A percentile compares a stretch with the other conserved stretches of the same genome.
These are phyloP conservation scores for Paramisgurnus dabryanus DNA, from an alignment of 2,113 vertebrate species.

Conservation along the genomic window DNA sequence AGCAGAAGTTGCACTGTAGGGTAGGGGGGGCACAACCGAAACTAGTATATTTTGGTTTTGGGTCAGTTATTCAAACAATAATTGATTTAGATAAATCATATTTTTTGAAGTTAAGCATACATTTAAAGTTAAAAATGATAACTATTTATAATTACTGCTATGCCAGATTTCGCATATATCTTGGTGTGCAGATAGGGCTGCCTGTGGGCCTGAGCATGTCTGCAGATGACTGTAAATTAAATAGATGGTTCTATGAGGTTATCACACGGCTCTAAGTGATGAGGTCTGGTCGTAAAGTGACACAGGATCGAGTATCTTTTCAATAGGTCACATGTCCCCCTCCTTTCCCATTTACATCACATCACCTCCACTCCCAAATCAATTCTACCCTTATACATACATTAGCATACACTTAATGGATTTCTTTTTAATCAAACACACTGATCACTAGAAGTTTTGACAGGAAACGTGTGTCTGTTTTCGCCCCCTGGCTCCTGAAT, in stretches of 20 bases:
- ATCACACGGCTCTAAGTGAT: conserved; percentile 72
- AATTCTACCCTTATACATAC: conserved; percentile 73
- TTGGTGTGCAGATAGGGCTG: neutral
- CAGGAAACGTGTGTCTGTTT: conserved; percentile 27
- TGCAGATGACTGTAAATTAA: conserved; percentile 27
- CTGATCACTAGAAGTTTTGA: conserved; percentile 59
- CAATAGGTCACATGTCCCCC: conserved; percentile 75
- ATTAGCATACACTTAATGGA: conserved; percentile 78
- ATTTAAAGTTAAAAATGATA: neutral
- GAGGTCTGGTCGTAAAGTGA: conserved; percentile 74
- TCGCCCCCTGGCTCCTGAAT: neutral
- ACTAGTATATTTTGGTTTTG: no score
- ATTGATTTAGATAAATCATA: no score
- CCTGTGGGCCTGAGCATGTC: neutral
- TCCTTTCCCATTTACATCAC: conserved; percentile 73
- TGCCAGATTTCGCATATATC: neutral
- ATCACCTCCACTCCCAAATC: conserved; percentile 66
- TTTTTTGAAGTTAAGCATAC: no score
- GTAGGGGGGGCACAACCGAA: no score
- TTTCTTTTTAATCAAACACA: conserved; percentile 68
- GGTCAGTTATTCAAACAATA: no score
- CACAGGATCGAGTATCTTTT: conserved; percentile 76
- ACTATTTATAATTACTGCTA: neutral
- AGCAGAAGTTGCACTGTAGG: no score
- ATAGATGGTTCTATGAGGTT: conserved; percentile 56